A percentile compares a stretch with the other conserved stretches of the same genome.
Evolutionary conservation across 2,888 invertebrate species (phyloP).

Genomic region (Hypolimnas misippus): DNA sequence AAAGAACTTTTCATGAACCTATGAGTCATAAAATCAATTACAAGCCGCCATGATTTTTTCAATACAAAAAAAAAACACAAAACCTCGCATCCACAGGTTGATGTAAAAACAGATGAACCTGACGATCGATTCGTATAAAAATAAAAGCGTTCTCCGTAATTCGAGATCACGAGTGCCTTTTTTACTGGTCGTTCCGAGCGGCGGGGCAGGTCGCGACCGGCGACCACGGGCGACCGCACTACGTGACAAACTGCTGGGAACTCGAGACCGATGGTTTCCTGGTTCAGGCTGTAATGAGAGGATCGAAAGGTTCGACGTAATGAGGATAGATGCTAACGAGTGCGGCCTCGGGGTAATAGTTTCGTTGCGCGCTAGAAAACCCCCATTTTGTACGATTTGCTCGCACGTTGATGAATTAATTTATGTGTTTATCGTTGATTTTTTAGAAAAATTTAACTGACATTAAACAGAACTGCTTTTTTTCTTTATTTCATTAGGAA

Average conservation of each 20-base stretch:
- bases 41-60: too few relatives aligned
- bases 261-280: conserved; percentile 59
- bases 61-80: conserved; percentile 16
- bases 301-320: conserved; percentile 23
- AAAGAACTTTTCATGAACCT: too few relatives aligned
- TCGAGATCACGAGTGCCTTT: conserved; percentile 61
- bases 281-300: conserved; percentile 42
- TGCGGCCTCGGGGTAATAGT: conserved; percentile 12
- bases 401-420: too few relatives aligned
- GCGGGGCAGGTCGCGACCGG: conserved; percentile 65
- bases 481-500: too few relatives aligned
- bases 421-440: too few relatives aligned
- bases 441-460: too few relatives aligned
- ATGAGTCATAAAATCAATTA: too few relatives aligned
- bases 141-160: conserved; percentile 63
- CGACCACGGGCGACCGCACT: conserved; percentile 49
- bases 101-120: conserved; percentile 51
- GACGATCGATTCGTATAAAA: conserved; percentile 67
- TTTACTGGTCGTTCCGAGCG: conserved; percentile 62
- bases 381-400: neutral
- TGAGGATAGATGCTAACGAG: conserved; percentile 33
- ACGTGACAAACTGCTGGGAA: conserved; percentile 71
- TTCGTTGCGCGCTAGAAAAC: conserved; percentile 12
- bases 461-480: too few relatives aligned
- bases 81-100: conserved; percentile 31